Base-by-base conservation (phyloP, 1,140 invertebrate species). In the Carposina sasakii region DNA sequence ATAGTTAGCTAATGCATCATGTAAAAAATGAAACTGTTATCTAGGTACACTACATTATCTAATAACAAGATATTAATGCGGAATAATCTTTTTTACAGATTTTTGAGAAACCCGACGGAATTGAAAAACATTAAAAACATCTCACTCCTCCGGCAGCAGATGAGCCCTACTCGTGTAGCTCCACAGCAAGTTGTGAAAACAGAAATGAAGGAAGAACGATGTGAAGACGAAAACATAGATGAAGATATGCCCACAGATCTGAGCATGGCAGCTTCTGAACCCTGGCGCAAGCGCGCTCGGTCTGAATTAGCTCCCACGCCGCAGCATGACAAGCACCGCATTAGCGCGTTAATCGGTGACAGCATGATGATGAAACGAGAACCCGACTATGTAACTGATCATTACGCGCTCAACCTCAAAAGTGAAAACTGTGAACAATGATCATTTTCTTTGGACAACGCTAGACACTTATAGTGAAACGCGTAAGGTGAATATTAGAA, bases 91-190 rank as follows among this genome's bases (percentile, higher is more conserved):
- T 76, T 60, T 81, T 86, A 45, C 71, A 94, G 93, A 77, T 96
- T 96, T 81, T 81, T 96, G 37, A 89, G 95, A 49, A 96, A 96
- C 84, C 94, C 94, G 22, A 93, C 92, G 22, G 95, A 96, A 83
- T 76, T 96, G 54, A 96, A 96, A 68, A 96, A 94, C 71, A 96
- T 97, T 37, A 97, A 97, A 77, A 96, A 96, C 73, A 96, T 96
- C 57, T 96, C 94, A 2, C 78, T 96, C 47, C 76, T 96, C 49
- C 88, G 94, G n/a, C 93, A 96, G 76, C 92, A 95, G 73, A 92
- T 93, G 90, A 90, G 90, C 50, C 91, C 90, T 49, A 91, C 87
- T 0, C 74, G 86, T 16, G 82, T 85, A 3, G 56, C 76, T 1
- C 64, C 76, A 16, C 77, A 81, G 48, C 39, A 71, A n/a, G 50